phyloP scores from a whole-genome alignment of 2,888 invertebrate species.

The Stenodema calcarata region DNA sequence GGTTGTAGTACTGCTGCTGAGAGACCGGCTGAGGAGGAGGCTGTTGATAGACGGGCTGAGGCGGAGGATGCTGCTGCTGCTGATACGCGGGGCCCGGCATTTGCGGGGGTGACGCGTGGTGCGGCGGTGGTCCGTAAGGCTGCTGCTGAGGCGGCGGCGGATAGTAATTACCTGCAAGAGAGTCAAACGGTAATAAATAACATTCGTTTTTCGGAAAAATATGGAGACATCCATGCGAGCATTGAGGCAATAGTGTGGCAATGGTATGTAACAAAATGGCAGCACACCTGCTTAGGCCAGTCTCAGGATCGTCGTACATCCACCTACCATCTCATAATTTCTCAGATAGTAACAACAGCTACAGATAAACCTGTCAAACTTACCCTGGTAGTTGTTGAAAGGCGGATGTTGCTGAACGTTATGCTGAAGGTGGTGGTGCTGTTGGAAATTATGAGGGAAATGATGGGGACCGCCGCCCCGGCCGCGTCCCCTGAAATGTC shows the following conservation, averaged over 20 bases:
- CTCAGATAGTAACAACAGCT: too few relatives aligned
- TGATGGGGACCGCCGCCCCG: constrained; percentile 18
- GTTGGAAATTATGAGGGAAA: not conserved
- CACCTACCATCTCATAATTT: too few relatives aligned
- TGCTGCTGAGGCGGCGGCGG: constrained; percentile 30
- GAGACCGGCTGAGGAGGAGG: not conserved
- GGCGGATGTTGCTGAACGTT: not conserved
- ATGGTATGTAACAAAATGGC: too few relatives aligned
- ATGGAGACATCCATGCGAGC: too few relatives aligned
- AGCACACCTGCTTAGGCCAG: too few relatives aligned
- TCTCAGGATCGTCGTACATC: too few relatives aligned
- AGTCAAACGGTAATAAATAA: not conserved
- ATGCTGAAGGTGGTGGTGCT: not conserved
- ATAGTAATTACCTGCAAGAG: constrained; percentile 2
- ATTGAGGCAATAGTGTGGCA: not conserved
- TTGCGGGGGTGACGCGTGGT: not conserved
- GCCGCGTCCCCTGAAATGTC: constrained; percentile 13
- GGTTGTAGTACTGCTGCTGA: constrained; percentile 5
- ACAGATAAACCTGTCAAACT: not conserved
- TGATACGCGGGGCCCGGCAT: not conserved
- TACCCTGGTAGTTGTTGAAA: constrained; percentile 33
- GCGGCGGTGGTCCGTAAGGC: not conserved
- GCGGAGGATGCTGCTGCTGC: not conserved
- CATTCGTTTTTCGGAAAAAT: too few relatives aligned
- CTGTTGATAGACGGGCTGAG: not conserved